Evolutionary conservation across 2,888 invertebrate genomes (phyloP), one percentile per base, ranked within the genome.

Genomic region (Falcaria lacertinaria): DNA sequence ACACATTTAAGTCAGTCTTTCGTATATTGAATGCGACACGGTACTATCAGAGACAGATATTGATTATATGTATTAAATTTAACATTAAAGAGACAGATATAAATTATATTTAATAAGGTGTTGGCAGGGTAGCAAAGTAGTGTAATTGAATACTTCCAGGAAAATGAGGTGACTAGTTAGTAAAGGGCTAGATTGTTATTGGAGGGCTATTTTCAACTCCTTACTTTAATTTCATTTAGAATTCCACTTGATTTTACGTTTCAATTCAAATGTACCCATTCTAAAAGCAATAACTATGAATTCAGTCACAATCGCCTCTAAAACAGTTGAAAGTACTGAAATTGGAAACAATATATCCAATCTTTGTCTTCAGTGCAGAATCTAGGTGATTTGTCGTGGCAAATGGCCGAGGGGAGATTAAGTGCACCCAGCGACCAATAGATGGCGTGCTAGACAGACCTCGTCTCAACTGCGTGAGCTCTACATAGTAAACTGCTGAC

Each of bases 341-440:
- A 59, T 57, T 59, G 60, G 57, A 57, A 59, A 54, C 52, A 45
- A 59, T 59, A 60, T 36, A 47, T 59, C 57, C 43, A 39, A 54
- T 52, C 48, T 57, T 58, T 57, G 53, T 47, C 47, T 19, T 42
- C 44, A 46, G 46, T 42, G 54, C 54, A 60, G 42, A 45, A 35
- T 42, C 43, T 42, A 43, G 47, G 54, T 50, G 50, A 60, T 61
- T 60, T 58, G 61, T 60, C 61, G 54, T 44, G 44, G 34, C 44
- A 56, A 61, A 60, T 60, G 61, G 52, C 42, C 48, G 54, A 42
- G 44, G 40, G 52, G 59, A 51, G 56, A 61, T 61, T 57, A 58
- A 60, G 56, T 53, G 48, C 50, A 36, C 41, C 25, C 44, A 35
- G 4, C 15, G 39, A 38, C 37, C 50, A 40, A 58, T 57, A 57